A percentile compares a stretch with the other conserved stretches of the same genome.
Conservation (phyloP, 2,797 vertebrate genomes). For the Lithobates sylvaticus region DNA sequence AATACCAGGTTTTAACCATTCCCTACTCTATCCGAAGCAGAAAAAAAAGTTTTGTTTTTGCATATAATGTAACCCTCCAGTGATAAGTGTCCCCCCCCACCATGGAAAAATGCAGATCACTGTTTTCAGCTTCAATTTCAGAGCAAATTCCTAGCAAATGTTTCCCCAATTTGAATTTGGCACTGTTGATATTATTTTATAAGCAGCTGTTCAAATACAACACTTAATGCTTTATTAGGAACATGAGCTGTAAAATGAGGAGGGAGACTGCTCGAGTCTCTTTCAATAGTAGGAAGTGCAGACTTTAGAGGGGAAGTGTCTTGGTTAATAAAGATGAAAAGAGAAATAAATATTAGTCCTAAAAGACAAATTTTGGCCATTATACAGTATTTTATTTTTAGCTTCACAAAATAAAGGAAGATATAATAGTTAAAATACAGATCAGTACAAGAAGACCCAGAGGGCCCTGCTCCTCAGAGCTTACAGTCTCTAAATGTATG, state of each 20-base stretch:
- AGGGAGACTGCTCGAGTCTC: background rate
- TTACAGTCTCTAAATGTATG: background rate
- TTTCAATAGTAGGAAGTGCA: background rate
- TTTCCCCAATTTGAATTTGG: conserved; percentile 41
- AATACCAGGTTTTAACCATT: no score
- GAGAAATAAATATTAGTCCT: background rate
- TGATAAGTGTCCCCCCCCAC: conserved; percentile 14
- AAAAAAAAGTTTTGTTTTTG: no score
- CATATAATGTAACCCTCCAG: conserved; percentile 36
- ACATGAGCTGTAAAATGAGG: conserved; percentile 20
- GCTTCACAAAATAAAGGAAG: no score
- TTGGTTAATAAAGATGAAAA: background rate
- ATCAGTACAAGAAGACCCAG: no score
- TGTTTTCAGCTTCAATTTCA: conserved; percentile 49
- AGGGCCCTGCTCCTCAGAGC: no score
- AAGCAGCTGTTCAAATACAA: conserved; percentile 47
- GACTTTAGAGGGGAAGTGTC: background rate
- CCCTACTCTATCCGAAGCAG: no score
- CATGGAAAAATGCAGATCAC: conserved; percentile 32
- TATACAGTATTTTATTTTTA: no score
- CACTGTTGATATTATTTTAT: conserved; percentile 26
- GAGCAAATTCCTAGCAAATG: conserved; percentile 48
- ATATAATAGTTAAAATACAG: no score
- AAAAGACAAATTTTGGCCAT: background rate
- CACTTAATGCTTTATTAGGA: conserved; percentile 28